Conservation (phyloP, 2,888 invertebrate species). For the Panopea generosa region DNA sequence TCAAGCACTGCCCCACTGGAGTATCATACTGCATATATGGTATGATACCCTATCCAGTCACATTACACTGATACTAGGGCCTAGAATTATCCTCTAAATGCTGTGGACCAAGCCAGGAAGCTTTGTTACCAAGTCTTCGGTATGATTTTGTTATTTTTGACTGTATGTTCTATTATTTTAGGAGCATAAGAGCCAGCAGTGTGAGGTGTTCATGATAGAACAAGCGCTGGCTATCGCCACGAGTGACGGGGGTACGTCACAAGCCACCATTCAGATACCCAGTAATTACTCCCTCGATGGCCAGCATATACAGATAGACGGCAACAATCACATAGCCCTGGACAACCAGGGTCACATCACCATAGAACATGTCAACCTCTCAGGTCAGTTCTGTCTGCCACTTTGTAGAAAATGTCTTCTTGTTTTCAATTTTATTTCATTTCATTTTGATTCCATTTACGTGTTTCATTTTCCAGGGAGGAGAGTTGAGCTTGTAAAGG, state of each 20-base stretch:
- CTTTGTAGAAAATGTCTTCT: too few species aligned
- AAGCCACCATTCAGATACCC: slow-evolving; percentile 80
- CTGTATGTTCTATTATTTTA: slow-evolving; percentile 50
- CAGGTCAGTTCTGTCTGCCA: slow-evolving; percentile 64
- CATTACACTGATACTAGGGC: too few species aligned
- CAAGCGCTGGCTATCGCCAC: slow-evolving; percentile 80
- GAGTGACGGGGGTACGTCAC: slow-evolving; percentile 74
- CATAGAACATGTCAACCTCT: slow-evolving; percentile 61
- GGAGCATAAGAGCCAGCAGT: slow-evolving; percentile 80
- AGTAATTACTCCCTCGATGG: slow-evolving; percentile 61
- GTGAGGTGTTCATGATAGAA: slow-evolving; percentile 81
- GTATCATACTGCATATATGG: too few species aligned
- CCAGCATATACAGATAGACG: slow-evolving; percentile 70
- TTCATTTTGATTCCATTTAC: slow-evolving; percentile 4
- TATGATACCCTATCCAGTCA: too few species aligned
- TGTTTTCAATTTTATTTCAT: not conserved
- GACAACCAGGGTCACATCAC: slow-evolving; percentile 65
- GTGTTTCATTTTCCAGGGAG: too few species aligned
- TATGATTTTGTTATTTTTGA: too few species aligned
- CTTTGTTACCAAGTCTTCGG: too few species aligned
- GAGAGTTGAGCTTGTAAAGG: too few species aligned
- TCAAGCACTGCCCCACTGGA: too few species aligned
- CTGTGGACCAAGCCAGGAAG: too few species aligned
- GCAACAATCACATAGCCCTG: slow-evolving; percentile 66
- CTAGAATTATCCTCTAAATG: too few species aligned